These are phyloP conservation scores for Pocillopora meandrina DNA, from an alignment of 92 coral and sea anemone species.

Conservation along the genomic window DNA sequence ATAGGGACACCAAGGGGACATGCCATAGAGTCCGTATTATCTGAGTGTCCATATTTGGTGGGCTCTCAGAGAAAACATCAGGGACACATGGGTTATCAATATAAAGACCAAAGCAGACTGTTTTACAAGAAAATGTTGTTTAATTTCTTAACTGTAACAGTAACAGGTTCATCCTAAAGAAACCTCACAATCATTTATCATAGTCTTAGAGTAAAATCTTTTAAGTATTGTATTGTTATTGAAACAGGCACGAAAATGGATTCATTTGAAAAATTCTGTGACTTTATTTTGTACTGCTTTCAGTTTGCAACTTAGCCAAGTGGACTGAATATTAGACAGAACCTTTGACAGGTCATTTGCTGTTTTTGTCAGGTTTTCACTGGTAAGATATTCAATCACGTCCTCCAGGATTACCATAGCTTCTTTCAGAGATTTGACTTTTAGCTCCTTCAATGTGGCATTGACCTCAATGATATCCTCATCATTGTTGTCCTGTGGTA, in stretches of 20 bases:
- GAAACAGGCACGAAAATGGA: background rate
- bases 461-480: slow-evolving; percentile 25
- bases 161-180: slow-evolving; percentile 10
- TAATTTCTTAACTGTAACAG: background rate
- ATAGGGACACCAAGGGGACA: background rate
- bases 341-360: slow-evolving; percentile 30
- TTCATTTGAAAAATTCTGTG: slow-evolving; percentile 27
- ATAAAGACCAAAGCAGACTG: slow-evolving; percentile 20
- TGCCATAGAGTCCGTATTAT: slow-evolving; percentile 32
- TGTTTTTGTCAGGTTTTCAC: slow-evolving; percentile 36
- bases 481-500: slow-evolving; percentile 33
- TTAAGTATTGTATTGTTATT: background rate
- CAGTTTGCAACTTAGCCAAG: slow-evolving; percentile 19
- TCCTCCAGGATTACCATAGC: slow-evolving; percentile 45
- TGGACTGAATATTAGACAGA: slow-evolving; percentile 27
- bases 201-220: no score
- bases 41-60: slow-evolving; percentile 40
- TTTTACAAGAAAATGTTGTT: slow-evolving; percentile 5
- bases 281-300: slow-evolving; percentile 30
- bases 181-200: background rate
- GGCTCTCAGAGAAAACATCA: slow-evolving; percentile 36
- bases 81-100: slow-evolving; percentile 19
- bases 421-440: slow-evolving; percentile 42
- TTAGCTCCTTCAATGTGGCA: slow-evolving; percentile 3
- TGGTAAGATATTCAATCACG: slow-evolving; percentile 20